A percentile compares a stretch with the other conserved stretches of the same genome.
Conservation (phyloP, 2,113 vertebrate species). For the Tretioscincus oriximinensis region DNA sequence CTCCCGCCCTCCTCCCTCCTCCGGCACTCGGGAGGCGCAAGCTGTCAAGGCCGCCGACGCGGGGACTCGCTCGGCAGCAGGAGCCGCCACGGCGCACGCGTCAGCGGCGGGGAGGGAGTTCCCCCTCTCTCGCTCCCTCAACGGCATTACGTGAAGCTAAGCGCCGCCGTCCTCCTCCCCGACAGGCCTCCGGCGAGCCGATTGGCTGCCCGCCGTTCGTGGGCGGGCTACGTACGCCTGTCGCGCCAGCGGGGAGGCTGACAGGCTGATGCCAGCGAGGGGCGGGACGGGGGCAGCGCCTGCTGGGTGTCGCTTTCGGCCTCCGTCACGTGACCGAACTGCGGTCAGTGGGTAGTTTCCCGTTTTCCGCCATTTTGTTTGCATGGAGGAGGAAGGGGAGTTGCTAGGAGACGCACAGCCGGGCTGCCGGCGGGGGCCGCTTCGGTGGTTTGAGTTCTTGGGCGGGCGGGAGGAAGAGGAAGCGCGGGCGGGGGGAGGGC, state of each 20-base stretch:
- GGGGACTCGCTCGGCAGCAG: no score
- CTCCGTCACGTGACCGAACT: not conserved
- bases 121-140: rapidly evolving
- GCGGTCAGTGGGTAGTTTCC: not conserved
- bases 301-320: no score
- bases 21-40: not conserved
- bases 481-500: no score
- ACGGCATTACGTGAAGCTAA: not conserved
- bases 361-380: constrained; percentile 33
- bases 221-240: not conserved
- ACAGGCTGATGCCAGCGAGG: no score
- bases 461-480: not conserved
- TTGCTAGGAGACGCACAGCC: constrained; percentile 36
- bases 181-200: not conserved
- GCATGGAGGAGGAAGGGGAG: not conserved
- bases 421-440: not conserved
- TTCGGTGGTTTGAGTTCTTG: not conserved
- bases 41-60: constrained; percentile 6
- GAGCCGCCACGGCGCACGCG: not conserved
- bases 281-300: no score
- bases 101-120: not conserved
- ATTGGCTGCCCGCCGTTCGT: not conserved
- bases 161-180: not conserved
- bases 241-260: no score
- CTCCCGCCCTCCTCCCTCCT: not conserved